Percentiles rank a stretch among this genome's conserved stretches.
Evolutionary conservation across 2,797 vertebrate species (phyloP).

Genomic region (Etheostoma perlongum): DNA sequence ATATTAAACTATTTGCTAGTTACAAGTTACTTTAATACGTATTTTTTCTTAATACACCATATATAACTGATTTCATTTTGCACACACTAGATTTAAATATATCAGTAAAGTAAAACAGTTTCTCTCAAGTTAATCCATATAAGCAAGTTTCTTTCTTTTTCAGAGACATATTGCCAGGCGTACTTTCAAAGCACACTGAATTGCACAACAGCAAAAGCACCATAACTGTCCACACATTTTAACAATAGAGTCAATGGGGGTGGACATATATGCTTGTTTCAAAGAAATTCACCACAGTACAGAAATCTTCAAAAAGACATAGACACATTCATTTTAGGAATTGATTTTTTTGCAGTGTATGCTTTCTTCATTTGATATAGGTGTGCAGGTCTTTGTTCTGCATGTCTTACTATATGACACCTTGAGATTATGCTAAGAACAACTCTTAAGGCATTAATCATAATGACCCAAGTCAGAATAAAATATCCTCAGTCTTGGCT

Average conservation of each 20-base stretch:
- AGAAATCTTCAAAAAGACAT: background rate
- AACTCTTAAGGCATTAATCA: conserved; percentile 33
- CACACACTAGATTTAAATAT: background rate
- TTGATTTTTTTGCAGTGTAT: background rate
- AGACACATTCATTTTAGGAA: conserved; percentile 13
- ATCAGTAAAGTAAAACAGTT: background rate
- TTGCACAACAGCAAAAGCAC: background rate
- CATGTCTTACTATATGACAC: conserved; percentile 11
- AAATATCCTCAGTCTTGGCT: conserved; percentile 23
- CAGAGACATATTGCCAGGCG: background rate
- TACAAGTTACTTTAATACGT: background rate
- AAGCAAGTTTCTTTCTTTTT: background rate
- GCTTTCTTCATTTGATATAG: conserved; percentile 12
- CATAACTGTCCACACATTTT: conserved; percentile 9
- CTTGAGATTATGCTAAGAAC: conserved; percentile 23
- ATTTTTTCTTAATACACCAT: background rate
- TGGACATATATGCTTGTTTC: conserved; percentile 4
- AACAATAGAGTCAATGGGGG: background rate
- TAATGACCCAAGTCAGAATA: conserved; percentile 4
- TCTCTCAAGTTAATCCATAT: background rate
- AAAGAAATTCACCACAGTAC: conserved; percentile 21
- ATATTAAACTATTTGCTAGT: background rate
- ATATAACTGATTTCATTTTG: background rate
- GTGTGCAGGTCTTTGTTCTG: conserved; percentile 16
- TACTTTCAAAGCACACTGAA: conserved; percentile 11